A percentile compares a stretch with the other conserved stretches of the same genome.
Conservation (phyloP, 2,113 vertebrate genomes). For the Abramis brama region DNA sequence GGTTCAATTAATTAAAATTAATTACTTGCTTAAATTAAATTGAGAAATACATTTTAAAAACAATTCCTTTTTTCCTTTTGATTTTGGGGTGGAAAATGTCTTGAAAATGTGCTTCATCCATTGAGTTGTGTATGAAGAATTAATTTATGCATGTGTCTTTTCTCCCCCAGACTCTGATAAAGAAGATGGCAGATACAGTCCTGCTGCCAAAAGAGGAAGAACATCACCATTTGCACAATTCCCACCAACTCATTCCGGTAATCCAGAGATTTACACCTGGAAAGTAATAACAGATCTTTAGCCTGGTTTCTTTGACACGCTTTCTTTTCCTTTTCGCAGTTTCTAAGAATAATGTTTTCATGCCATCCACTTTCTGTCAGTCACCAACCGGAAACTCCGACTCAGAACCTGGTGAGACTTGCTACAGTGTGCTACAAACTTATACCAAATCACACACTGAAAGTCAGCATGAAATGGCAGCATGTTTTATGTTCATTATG, state of each 20-base stretch:
- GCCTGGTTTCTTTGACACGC: neutral
- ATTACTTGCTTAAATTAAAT: too few relatives aligned
- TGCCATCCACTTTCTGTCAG: conserved; percentile 82
- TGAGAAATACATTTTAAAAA: too few relatives aligned
- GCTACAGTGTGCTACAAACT: neutral
- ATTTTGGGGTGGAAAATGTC: neutral
- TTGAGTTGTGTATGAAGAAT: too few relatives aligned
- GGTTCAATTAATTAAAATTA: too few relatives aligned
- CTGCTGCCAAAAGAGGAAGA: conserved; percentile 83
- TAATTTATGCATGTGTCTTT: neutral
- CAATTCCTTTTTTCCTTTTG: neutral
- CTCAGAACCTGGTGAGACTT: conserved; percentile 78
- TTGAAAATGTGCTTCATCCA: neutral
- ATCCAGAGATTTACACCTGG: conserved; percentile 7
- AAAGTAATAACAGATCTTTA: neutral
- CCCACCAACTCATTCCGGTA: conserved; percentile 84
- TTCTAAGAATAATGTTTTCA: conserved; percentile 85
- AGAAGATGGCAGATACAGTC: conserved; percentile 83
- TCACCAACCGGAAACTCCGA: conserved; percentile 81
- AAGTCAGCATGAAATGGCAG: neutral
- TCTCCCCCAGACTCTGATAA: conserved; percentile 79
- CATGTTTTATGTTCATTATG: too few relatives aligned
- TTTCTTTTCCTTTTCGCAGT: conserved; percentile 67
- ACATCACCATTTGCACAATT: conserved; percentile 85
- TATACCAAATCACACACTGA: neutral